Evolutionary conservation across 1,140 invertebrate species (phyloP), one percentile per base, ranked within the genome.

Genomic region (Zaprionus davidi): DNA sequence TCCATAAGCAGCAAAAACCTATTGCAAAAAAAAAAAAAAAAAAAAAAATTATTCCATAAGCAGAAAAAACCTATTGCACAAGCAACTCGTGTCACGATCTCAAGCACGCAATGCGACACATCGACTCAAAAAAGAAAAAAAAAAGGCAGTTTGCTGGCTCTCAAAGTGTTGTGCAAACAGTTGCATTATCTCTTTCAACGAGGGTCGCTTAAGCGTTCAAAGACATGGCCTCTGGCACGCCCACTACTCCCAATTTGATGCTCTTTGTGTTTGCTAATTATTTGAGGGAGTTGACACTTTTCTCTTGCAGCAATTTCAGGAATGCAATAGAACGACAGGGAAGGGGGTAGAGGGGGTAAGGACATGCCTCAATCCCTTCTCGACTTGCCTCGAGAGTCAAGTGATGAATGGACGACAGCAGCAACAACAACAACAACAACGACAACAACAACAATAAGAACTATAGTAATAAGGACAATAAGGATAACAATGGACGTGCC

Each of bases 161-260:
- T 79, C 77, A 69, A 80, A 86, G 82, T 87, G 83, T 82, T 87
- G 72, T 77, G 82, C 82, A 86, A 86, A 86, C 82, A 86, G 76
- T 66, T 62, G 78, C 66, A 72, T 73, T 81, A 73, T 70, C 72
- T 63, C 59, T 62, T 6, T 44, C 62, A 57, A 70, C 71, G 55
- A 49, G 59, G 53, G 46, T 24, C 26, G 69, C 76, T 62, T 55
- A 65, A 71, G 24, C 51, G 71, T 36, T 46, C 38, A 71, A 81
- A 49, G 66, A 22, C 57, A 55, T 55, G 22, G 22, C 55, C 24
- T 36, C 13, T 64, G 34, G 38, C 22, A 57, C 41, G 41, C 41
- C 41, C 6, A 9, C n/a, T 17, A n/a, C 41, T n/a, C n/a, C 41
- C 41, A 17, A 17, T 46, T 46, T 17, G n/a, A 7, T n/a, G 41